Base-by-base conservation (phyloP, 2,797 vertebrate genomes). In the Nannoperca australis region DNA sequence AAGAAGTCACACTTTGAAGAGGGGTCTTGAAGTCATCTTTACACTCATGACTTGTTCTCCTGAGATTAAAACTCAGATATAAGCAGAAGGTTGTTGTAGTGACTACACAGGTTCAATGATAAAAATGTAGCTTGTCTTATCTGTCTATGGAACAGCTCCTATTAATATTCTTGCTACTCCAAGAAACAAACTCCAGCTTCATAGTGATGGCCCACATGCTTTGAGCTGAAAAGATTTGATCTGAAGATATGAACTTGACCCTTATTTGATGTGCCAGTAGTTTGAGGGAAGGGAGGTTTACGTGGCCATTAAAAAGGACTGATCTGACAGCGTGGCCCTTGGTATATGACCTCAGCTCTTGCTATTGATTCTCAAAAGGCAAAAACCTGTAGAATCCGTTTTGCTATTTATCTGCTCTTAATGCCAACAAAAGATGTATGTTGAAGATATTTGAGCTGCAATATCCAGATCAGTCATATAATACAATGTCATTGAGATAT, bases 11-110 rank as follows among this genome's bases (percentile, higher is more conserved):
- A 36, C 78, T 88, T 84, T 85, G 74, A 85, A 51, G 47, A 22
- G 47, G n/a, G 77, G 73, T 79, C 66, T 68, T 73, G 27, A 84
- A 77, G 82, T 84, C 82, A 47, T 72, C 81, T 83, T 76, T 74
- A 76, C 78, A 80, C 67, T 54, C 20, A 15, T 60, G 56, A 64
- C 72, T 74, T 50, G 13, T 59, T 88, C 68, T 32, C 50, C 56
- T 50, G 51, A 77, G 79, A 83, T 77, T 74, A 63, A 78, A 81
- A 70, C 61, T 55, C 61, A 56, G 73, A 75, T 73, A 69, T 55
- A 54, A 42, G 24, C 32, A 42, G 40, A 54, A 27, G 6, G 45
- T 66, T 64, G 63, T 60, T 63, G 11, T 32, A 17, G 54, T 24
- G 59, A 74, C 70, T 44, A 62, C 70, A 77, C 62, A 70, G 62